Evolutionary conservation across 2,113 vertebrate species (phyloP).

Genomic region (Austrofundulus limnaeus): DNA sequence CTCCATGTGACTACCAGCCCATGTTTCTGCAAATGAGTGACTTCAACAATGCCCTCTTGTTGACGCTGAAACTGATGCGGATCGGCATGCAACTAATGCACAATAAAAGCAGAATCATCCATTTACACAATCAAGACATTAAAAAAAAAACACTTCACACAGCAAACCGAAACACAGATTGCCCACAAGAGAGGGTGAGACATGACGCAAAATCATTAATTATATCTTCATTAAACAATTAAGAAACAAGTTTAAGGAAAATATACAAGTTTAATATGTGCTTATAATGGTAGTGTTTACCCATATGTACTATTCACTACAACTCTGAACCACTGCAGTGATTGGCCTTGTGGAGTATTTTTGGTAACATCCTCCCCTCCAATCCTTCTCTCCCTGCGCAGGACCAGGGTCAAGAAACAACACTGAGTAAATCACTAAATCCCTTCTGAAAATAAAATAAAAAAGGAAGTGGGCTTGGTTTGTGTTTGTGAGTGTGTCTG

Average conservation of each 20-base stretch:
- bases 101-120: slow-evolving; percentile 33
- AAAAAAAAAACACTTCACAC: slow-evolving; percentile 59
- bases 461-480: slow-evolving; percentile 70
- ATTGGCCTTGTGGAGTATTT: slow-evolving; percentile 44
- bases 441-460: slow-evolving; percentile 28
- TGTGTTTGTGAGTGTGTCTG: slow-evolving; percentile 50
- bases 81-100: slow-evolving; percentile 66
- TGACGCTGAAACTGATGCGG: slow-evolving; percentile 43
- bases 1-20: slow-evolving; percentile 50
- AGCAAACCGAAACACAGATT: slow-evolving; percentile 46
- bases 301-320: slow-evolving; percentile 2
- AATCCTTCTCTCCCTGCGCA: slow-evolving; percentile 49
- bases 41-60: slow-evolving; percentile 42
- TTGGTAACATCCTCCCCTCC: slow-evolving; percentile 20
- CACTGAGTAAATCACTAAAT: slow-evolving; percentile 56
- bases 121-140: slow-evolving; percentile 26
- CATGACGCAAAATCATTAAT: background rate
- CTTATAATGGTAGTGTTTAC: background rate
- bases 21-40: slow-evolving; percentile 50
- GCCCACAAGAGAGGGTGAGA: slow-evolving; percentile 31
- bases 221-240: background rate
- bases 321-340: slow-evolving; percentile 28
- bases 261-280: background rate
- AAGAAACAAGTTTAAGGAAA: background rate
- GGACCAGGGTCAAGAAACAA: slow-evolving; percentile 57